Conservation (phyloP, 2,113 vertebrate species). For the Stegastes partitus region DNA sequence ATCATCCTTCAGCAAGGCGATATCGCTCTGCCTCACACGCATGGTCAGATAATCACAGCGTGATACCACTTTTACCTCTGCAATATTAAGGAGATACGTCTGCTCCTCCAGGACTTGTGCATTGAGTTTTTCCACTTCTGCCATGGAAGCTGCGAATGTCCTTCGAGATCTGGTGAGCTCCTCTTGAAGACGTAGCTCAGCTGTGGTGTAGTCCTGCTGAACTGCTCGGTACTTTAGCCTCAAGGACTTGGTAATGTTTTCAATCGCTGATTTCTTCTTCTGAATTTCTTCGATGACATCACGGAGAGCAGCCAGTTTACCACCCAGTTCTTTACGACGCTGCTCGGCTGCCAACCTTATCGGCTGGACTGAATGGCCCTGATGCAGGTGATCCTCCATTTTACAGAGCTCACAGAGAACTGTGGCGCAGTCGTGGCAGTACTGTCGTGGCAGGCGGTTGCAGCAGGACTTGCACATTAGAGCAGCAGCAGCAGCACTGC, state of each 20-base stretch:
- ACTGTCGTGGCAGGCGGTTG: constrained; percentile 92
- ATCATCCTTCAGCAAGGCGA: constrained; percentile 90
- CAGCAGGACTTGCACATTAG: constrained; percentile 93
- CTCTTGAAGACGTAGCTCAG: constrained; percentile 92
- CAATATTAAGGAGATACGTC: constrained; percentile 93
- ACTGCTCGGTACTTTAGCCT: constrained; percentile 89
- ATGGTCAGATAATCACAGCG: constrained; percentile 96
- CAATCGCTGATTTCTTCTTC: constrained; percentile 90
- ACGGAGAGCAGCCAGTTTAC: constrained; percentile 86
- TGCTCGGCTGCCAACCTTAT: constrained; percentile 92
- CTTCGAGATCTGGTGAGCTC: constrained; percentile 91
- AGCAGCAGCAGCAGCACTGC: constrained; percentile 87
- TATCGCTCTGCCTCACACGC: constrained; percentile 94
- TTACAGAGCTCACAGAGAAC: constrained; percentile 93
- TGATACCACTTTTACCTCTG: constrained; percentile 95
- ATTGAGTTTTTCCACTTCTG: constrained; percentile 93
- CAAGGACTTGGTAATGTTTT: constrained; percentile 89
- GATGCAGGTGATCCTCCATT: constrained; percentile 85
- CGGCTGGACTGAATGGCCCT: constrained; percentile 88
- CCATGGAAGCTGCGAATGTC: constrained; percentile 90
- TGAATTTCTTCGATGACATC: constrained; percentile 91
- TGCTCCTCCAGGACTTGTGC: constrained; percentile 94
- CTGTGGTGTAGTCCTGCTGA: constrained; percentile 92
- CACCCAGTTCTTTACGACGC: constrained; percentile 89
- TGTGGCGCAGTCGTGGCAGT: constrained; percentile 88